A percentile compares a stretch with the other conserved stretches of the same genome.
Evolutionary conservation across 92 coral and sea anemone genomes (phyloP).

Genomic region (Heteractis magnifica): DNA sequence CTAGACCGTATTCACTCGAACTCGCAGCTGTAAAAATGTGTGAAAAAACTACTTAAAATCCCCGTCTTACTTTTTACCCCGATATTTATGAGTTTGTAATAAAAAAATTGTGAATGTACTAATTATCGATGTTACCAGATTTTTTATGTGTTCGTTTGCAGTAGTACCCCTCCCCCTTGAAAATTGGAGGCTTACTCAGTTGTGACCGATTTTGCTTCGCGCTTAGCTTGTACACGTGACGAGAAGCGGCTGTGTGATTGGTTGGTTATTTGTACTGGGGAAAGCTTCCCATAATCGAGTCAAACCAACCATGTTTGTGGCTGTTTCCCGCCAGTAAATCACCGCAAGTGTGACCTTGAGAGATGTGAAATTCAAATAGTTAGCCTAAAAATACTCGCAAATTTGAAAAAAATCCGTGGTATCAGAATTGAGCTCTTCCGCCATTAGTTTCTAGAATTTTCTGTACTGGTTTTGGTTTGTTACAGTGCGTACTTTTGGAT

Average conservation of each 20-base stretch:
- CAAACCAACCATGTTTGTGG: background rate
- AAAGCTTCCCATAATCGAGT: background rate
- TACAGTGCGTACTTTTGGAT: background rate
- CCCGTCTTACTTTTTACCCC: slow-evolving; percentile 4
- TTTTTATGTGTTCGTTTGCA: too few species aligned
- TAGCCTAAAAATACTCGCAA: background rate
- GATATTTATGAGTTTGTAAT: slow-evolving; percentile 3
- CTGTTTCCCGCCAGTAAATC: background rate
- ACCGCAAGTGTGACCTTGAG: background rate
- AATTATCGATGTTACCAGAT: too few species aligned
- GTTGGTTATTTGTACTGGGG: background rate
- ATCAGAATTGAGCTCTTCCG: background rate
- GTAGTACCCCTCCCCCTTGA: too few species aligned
- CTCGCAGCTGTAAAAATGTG: too few species aligned
- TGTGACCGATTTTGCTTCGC: background rate
- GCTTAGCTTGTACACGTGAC: background rate
- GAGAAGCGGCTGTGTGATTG: background rate
- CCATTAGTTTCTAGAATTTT: background rate
- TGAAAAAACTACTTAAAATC: background rate
- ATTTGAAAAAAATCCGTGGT: background rate
- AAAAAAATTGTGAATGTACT: slow-evolving; percentile 2
- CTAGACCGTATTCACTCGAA: too few species aligned
- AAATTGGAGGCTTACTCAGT: background rate
- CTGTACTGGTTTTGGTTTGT: background rate
- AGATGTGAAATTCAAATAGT: background rate